phyloP scores from a whole-genome alignment of 2,888 invertebrate genomes.

The Rhogogaster chlorosoma region DNA sequence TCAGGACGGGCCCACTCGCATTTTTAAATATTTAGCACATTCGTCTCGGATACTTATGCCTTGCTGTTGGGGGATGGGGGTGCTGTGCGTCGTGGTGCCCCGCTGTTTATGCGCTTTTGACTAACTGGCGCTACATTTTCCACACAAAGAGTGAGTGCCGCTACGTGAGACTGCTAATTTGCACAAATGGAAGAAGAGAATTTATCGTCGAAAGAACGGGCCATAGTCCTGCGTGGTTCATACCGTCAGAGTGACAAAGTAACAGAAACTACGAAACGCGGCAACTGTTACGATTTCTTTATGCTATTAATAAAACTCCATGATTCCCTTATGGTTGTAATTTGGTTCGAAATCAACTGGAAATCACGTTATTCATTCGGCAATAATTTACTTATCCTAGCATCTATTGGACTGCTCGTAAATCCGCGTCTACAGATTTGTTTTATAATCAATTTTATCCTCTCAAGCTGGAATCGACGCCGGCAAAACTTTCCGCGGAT shows the following conservation, averaged over 20 bases:
- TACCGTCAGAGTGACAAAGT: conserved; percentile 42
- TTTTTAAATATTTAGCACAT: conserved; percentile 58
- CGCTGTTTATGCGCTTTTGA: conserved; percentile 63
- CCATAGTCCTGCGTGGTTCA: neutral
- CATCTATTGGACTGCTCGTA: conserved; percentile 12
- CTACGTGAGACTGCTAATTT: conserved; percentile 64
- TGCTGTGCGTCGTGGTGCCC: conserved; percentile 56
- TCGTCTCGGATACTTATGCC: conserved; percentile 61
- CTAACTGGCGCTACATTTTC: conserved; percentile 65
- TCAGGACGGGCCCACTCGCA: conserved; percentile 58
- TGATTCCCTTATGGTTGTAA: neutral
- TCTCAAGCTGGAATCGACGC: neutral
- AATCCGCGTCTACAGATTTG: conserved; percentile 6
- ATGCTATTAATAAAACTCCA: neutral
- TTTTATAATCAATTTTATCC: conserved; percentile 14
- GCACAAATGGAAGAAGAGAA: conserved; percentile 56
- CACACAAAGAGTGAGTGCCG: conserved; percentile 54
- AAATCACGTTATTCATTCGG: neutral
- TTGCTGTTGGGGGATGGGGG: conserved; percentile 53
- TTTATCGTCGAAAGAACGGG: conserved; percentile 45
- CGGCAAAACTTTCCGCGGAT: conserved; percentile 5
- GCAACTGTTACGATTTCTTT: neutral
- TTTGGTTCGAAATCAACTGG: conserved; percentile 1
- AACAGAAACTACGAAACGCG: conserved; percentile 27
- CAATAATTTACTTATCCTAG: conserved; percentile 17